A percentile compares a stretch with the other conserved stretches of the same genome.
Evolutionary conservation across 2,888 invertebrate species (phyloP).

Genomic region (Apocheima hispidaria): DNA sequence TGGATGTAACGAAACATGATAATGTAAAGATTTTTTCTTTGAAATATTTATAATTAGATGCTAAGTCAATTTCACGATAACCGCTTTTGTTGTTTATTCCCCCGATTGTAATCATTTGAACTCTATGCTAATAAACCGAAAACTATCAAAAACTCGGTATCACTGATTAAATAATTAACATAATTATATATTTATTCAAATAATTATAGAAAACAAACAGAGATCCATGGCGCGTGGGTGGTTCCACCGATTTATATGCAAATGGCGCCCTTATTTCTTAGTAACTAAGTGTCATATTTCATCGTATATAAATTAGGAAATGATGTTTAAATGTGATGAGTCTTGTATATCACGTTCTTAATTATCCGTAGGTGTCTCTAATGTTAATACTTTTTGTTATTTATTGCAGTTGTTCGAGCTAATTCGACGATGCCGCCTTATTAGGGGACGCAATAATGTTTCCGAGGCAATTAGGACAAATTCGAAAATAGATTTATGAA

Average conservation of each 20-base stretch:
- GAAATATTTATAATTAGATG: conserved; percentile 15
- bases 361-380: conserved; percentile 44
- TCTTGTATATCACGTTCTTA: conserved; percentile 41
- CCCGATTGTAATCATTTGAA: conserved; percentile 20
- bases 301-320: conserved; percentile 36
- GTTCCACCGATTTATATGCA: conserved; percentile 48
- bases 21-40: conserved; percentile 13
- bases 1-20: neutral
- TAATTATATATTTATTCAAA: conserved; percentile 79
- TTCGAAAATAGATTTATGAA: conserved; percentile 15
- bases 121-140: conserved; percentile 31
- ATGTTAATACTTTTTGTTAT: conserved; percentile 36
- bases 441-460: conserved; percentile 20
- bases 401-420: conserved; percentile 35
- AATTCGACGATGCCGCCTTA: conserved; percentile 28
- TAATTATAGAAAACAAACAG: conserved; percentile 61
- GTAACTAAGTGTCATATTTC: conserved; percentile 56
- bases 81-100: conserved; percentile 31
- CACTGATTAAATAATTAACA: conserved; percentile 55
- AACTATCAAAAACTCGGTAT: conserved; percentile 42
- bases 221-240: conserved; percentile 61
- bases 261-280: conserved; percentile 56
- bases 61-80: conserved; percentile 29
- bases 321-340: conserved; percentile 26
- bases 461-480: conserved; percentile 19